phyloP scores from a whole-genome alignment of 2,888 invertebrate genomes.

The Eudemis profundana region DNA sequence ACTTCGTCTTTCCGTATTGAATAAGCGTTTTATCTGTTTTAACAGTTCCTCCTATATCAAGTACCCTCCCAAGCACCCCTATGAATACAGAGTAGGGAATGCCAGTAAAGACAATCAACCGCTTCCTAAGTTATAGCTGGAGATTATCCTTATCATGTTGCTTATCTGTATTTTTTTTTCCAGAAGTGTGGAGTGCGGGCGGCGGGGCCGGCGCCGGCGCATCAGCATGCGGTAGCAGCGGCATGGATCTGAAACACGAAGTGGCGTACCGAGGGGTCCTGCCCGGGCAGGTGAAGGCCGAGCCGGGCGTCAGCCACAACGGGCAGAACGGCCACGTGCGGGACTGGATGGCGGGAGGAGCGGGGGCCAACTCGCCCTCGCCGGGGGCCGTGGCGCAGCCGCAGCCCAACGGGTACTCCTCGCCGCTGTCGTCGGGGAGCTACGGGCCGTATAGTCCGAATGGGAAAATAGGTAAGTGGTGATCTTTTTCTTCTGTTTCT shows the following conservation, averaged over 20 bases:
- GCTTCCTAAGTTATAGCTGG: too few species aligned
- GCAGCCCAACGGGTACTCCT: conserved; percentile 92
- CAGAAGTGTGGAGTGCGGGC: conserved; percentile 84
- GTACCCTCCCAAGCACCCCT: too few species aligned
- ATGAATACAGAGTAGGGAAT: too few species aligned
- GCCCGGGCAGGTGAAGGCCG: conserved; percentile 82
- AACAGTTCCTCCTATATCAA: too few species aligned
- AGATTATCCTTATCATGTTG: neutral
- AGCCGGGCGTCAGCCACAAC: conserved; percentile 82
- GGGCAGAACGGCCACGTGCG: conserved; percentile 81
- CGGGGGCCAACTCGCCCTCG: conserved; percentile 86
- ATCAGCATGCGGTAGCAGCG: conserved; percentile 85
- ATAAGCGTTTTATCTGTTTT: too few species aligned
- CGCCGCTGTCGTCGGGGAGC: conserved; percentile 94
- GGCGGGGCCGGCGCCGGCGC: conserved; percentile 80
- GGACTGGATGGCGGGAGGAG: conserved; percentile 83
- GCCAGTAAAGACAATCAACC: too few species aligned
- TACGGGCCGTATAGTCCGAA: conserved; percentile 96
- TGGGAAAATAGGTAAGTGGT: conserved; percentile 93
- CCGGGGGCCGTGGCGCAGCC: conserved; percentile 87
- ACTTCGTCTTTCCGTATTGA: too few species aligned
- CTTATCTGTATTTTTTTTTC: neutral
- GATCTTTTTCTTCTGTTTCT: neutral
- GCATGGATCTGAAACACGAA: conserved; percentile 88
- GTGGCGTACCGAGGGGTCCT: conserved; percentile 83